Conservation (phyloP, 1,140 invertebrate species). For the Orussus abietinus region DNA sequence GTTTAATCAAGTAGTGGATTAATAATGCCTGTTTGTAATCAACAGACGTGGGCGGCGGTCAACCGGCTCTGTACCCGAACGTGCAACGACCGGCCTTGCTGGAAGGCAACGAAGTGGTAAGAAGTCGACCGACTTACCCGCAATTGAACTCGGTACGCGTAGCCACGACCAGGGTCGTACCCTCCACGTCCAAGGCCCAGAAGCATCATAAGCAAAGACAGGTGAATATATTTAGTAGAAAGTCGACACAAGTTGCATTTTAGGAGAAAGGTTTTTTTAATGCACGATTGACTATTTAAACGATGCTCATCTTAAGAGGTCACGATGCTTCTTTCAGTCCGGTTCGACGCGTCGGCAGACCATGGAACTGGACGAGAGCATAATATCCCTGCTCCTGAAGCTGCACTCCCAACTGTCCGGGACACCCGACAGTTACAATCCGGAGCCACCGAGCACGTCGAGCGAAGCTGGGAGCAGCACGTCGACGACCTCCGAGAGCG, state of each 20-base stretch:
- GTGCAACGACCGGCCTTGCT: constrained; percentile 50
- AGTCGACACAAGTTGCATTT: too few species aligned
- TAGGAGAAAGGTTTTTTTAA: constrained; percentile 41
- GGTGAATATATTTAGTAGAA: too few species aligned
- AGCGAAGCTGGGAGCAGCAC: constrained; percentile 32
- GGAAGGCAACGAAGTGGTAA: constrained; percentile 57
- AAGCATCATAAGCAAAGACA: constrained; percentile 41
- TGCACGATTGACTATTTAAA: constrained; percentile 18
- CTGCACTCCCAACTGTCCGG: constrained; percentile 89
- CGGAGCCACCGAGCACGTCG: constrained; percentile 53
- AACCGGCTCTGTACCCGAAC: constrained; percentile 46
- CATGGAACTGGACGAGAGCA: constrained; percentile 79
- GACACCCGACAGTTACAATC: constrained; percentile 72
- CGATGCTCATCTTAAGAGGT: too few species aligned
- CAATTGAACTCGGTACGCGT: constrained; percentile 31
- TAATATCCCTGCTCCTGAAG: constrained; percentile 86
- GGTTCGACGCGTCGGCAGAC: constrained; percentile 49
- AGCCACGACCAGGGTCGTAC: constrained; percentile 49
- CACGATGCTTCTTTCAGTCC: too few species aligned
- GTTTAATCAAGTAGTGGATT: too few species aligned
- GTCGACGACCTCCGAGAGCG: constrained; percentile 21
- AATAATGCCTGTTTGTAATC: neutral
- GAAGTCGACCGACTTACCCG: constrained; percentile 32
- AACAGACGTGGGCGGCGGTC: constrained; percentile 21
- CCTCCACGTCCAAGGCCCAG: constrained; percentile 48